Evolutionary conservation across 1,140 invertebrate species (phyloP), one percentile per base, ranked within the genome.

Genomic region (Teleopsis dalmanni): DNA sequence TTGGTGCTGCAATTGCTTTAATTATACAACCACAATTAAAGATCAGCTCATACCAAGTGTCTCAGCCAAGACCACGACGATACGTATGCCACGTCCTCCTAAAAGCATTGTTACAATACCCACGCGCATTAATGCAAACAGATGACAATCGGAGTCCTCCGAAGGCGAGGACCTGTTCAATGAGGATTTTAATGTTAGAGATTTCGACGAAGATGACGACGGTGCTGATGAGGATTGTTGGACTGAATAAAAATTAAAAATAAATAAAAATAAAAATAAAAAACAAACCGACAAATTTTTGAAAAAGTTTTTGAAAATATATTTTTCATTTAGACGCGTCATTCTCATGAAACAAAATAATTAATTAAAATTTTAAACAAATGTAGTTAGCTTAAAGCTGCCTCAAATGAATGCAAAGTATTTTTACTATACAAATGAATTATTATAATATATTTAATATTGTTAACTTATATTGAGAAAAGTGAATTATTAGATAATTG

Each of bases 141-240:
- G 68, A 59, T 71, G 68, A 71, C 68, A 71, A 37, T 60, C 63
- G 23, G 63, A 62, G 55, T 67, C 65, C 54, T 65, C 68, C 50
- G 60, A 62, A 26, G 57, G 62, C 51, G 67, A 68, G 26, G 64
- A 67, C 42, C 52, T 67, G 11, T 67, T 67, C 46, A 59, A 67
- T 47, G 64, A 67, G 56, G 64, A 66, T 37, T 66, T 67, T 45
- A 68, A 65, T 57, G 58, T 68, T 14, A 51, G 56, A 14, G 64
- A 67, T 40, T 67, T 55, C 10, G 60, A 67, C 10, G 64, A 67
- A 31, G 54, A 55, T 26, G 52, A 58, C 4, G 57, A 62, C 37
- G 53, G 37, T 38, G 57, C 58, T 13, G 60, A 61, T 47, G 31
- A 49, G 33, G 62, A 63, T 48, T 65, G 59, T 56, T 67, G 64